Conservation (phyloP, 2,113 vertebrate species). For the Eubucco bourcierii region DNA sequence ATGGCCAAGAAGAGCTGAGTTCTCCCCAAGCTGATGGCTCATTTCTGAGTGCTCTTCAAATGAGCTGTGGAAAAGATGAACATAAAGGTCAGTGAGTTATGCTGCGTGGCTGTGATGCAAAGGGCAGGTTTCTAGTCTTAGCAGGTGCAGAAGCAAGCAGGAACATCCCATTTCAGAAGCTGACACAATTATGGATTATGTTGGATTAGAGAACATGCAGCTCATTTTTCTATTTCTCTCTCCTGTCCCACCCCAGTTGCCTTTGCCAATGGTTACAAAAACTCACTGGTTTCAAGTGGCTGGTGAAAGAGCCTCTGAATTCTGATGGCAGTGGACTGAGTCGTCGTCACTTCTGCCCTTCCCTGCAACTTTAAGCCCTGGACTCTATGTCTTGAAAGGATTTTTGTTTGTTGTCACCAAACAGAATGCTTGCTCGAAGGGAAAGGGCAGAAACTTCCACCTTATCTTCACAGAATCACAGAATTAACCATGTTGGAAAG, state of each 20-base stretch:
- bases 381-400: neutral
- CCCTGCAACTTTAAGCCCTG: neutral
- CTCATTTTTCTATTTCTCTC: neutral
- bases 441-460: neutral
- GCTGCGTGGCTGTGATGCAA: neutral
- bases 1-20: slow-evolving; percentile 3
- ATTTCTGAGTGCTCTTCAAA: slow-evolving; percentile 38
- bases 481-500: too few relatives aligned
- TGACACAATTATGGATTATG: slow-evolving; percentile 58
- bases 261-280: neutral
- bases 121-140: slow-evolving; percentile 52
- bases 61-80: slow-evolving; percentile 49
- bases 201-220: neutral
- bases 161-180: slow-evolving; percentile 10
- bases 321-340: neutral
- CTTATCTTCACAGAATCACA: neutral
- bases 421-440: neutral
- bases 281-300: neutral
- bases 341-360: neutral
- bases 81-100: slow-evolving; percentile 49
- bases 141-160: slow-evolving; percentile 35
- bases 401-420: slow-evolving; percentile 10
- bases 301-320: neutral
- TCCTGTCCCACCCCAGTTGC: neutral
- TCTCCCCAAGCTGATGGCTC: neutral